Base-by-base conservation (phyloP, 2,888 invertebrate species). In the Macroteleia sp. region DNA sequence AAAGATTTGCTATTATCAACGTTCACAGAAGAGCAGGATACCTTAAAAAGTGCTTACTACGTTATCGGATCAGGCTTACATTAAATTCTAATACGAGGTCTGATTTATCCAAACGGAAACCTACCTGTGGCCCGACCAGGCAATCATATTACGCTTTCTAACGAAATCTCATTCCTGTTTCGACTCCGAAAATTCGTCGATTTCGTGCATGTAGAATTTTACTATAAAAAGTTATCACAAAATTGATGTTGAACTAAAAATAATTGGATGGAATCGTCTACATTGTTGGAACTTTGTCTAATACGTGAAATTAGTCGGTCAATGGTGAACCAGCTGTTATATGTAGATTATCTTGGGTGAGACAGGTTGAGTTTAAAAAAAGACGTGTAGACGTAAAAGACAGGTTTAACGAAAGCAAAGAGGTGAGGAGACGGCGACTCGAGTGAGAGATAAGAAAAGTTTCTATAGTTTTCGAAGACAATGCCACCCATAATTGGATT, bases 401-500 rank as follows among this genome's bases (percentile, higher is more conserved):
- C 64, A 66, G 48, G 42, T 74, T 34, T 36, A 66, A 61, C 67
- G 61, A 62, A 69, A 75, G 20, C 59, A 30, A 61, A 28, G 62
- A 56, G 71, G 62, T 62, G 62, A 62, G 28, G 19, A 44, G 56
- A 36, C 57, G 30, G 66, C 57, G 50, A 73, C 50, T 67, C 52
- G 67, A 75, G 67, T 69, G 62, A 67, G 62, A 86, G 86, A 86
- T 87, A 86, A 87, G 84, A 82, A 82, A 32, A 42, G 84, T 85
- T 84, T 84, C 83, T 80, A 83, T 83, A 86, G 84, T 84, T 85
- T 82, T 82, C 69, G 82, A 85, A 87, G 86, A 87, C 86, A 87
- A 87, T 86, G 84, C 85, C 83, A 79, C 82, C 85, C 66, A 85
- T 87, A 87, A 87, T 87, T 87, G 87, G 86, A 87, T 87, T 85